phyloP scores from a whole-genome alignment of 1,140 invertebrate species.

The Neodiprion lecontei region DNA sequence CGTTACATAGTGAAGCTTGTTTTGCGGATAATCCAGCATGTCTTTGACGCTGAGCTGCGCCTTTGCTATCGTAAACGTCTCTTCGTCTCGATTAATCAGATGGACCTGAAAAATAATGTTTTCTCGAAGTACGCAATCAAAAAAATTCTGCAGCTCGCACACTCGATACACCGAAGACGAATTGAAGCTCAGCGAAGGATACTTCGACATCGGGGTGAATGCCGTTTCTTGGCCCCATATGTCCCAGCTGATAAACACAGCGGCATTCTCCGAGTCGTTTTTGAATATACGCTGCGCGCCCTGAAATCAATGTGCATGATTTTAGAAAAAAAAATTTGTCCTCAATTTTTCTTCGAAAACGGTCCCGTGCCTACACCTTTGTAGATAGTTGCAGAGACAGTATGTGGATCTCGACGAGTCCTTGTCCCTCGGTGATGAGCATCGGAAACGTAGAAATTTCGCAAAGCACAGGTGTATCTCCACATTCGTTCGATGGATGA shows the following conservation, averaged over 20 bases:
- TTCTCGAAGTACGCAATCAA: conserved; percentile 37
- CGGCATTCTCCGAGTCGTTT: conserved; percentile 31
- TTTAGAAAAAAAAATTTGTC: not conserved
- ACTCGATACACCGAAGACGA: conserved; percentile 46
- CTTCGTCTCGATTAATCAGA: conserved; percentile 29
- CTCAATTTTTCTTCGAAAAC: not conserved
- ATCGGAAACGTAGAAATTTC: conserved; percentile 10
- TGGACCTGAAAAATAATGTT: conserved; percentile 42
- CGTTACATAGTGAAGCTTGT: conserved; percentile 47
- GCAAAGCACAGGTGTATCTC: not conserved
- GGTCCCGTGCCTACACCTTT: conserved; percentile 33
- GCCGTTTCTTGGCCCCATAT: conserved; percentile 42
- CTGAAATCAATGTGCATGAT: conserved; percentile 40
- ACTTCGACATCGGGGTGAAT: conserved; percentile 36
- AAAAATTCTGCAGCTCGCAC: conserved; percentile 39
- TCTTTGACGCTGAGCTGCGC: conserved; percentile 45
- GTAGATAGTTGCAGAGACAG: conserved; percentile 41
- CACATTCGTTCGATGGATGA: not conserved
- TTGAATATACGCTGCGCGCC: conserved; percentile 37
- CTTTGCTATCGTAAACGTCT: conserved; percentile 32
- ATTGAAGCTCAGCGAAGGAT: conserved; percentile 47
- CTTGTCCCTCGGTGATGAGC: conserved; percentile 34
- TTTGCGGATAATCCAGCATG: conserved; percentile 51
- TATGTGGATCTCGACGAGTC: conserved; percentile 48
- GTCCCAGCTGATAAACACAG: conserved; percentile 44